phyloP scores from a whole-genome alignment of 2,797 vertebrate genomes.

The Mormyrus hasselquistii region DNA sequence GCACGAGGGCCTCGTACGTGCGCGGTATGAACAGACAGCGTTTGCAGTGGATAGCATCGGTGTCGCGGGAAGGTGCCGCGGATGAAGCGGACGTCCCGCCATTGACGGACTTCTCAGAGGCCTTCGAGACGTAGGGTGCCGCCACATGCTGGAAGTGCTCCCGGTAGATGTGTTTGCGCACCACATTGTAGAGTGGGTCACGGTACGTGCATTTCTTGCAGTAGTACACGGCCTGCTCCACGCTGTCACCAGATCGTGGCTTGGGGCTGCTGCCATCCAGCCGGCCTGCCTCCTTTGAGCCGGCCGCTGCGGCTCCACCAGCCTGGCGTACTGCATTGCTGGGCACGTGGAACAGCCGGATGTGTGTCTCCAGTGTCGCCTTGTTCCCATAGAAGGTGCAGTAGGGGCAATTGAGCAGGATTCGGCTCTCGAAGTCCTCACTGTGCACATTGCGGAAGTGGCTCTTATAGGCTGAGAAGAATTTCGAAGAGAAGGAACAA shows the following conservation, averaged over 20 bases:
- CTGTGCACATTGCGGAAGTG: constrained; percentile 98
- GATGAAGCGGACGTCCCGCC: constrained; percentile 53
- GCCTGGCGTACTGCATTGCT: constrained; percentile 64
- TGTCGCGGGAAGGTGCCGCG: constrained; percentile 61
- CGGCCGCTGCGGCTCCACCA: constrained; percentile 50
- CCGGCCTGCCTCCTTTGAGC: constrained; percentile 74
- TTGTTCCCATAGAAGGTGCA: constrained; percentile 93
- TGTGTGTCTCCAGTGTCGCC: constrained; percentile 93
- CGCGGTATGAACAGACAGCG: constrained; percentile 93
- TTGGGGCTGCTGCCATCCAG: constrained; percentile 69
- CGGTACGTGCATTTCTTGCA: constrained; percentile 98
- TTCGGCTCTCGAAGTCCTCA: constrained; percentile 86
- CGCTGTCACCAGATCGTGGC: constrained; percentile 71
- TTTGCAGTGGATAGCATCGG: constrained; percentile 89
- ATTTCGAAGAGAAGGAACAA: constrained; percentile 94
- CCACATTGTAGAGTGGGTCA: constrained; percentile 91
- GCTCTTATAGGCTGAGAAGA: constrained; percentile 99
- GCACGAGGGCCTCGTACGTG: constrained; percentile 91
- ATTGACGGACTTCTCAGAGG: constrained; percentile 77
- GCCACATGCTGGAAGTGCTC: constrained; percentile 98
- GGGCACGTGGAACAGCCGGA: constrained; percentile 94
- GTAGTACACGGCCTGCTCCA: constrained; percentile 93
- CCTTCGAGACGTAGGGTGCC: constrained; percentile 83
- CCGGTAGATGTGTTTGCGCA: constrained; percentile 97
- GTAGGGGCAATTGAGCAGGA: constrained; percentile 94